These are phyloP conservation scores for Alexandromys fortis DNA, from an alignment of 2,113 vertebrate genomes.

Conservation along the genomic window DNA sequence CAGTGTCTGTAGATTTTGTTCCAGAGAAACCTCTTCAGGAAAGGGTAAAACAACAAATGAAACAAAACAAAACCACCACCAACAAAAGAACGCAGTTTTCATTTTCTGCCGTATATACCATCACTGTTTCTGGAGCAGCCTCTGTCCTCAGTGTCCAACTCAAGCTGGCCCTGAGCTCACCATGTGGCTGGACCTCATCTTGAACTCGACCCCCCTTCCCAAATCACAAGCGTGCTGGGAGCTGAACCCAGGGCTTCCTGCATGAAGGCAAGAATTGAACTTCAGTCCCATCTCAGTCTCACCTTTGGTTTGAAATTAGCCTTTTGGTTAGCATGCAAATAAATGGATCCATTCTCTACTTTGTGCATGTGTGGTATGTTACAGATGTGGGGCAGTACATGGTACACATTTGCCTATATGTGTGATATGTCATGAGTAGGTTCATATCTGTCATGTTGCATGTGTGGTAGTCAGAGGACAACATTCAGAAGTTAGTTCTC, in stretches of 20 bases:
- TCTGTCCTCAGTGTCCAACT: not conserved
- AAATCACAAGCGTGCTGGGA: not conserved
- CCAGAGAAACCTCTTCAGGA: not conserved
- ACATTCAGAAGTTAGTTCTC: not conserved
- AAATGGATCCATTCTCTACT: not conserved
- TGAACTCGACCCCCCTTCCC: not conserved
- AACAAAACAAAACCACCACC: not conserved
- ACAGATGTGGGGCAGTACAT: not conserved
- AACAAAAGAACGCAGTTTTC: conserved; percentile 43
- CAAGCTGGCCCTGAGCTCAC: not conserved
- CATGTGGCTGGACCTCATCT: not conserved
- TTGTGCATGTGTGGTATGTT: not conserved
- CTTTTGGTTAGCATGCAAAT: not conserved
- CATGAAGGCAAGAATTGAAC: not conserved
- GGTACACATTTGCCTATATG: not conserved
- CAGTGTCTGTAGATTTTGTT: conserved; percentile 63
- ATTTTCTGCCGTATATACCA: conserved; percentile 24
- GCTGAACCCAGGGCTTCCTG: not conserved
- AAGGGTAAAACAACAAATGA: not conserved
- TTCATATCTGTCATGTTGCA: not conserved
- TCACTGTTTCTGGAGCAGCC: not conserved
- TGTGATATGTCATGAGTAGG: not conserved
- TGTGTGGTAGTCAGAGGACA: not conserved
- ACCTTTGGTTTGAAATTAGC: not conserved
- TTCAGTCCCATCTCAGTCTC: not conserved